Base-by-base conservation (phyloP, 2,888 invertebrate genomes). In the Mythimna albipuncta region DNA sequence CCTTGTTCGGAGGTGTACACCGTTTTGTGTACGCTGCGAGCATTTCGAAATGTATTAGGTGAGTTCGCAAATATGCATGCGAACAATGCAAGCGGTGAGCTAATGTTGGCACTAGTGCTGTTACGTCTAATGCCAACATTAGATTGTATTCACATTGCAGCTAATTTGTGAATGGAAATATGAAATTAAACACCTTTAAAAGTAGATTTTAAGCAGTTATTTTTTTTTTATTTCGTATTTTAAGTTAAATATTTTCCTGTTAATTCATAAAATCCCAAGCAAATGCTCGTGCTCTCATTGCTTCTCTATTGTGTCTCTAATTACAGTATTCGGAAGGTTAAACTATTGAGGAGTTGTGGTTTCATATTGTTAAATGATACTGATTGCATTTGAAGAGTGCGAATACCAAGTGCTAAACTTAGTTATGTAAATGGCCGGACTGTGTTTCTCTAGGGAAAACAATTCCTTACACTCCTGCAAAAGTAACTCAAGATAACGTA, bases 41-140 rank as follows among this genome's bases (percentile, higher is more conserved):
- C 89, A 90, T 91, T 93, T 91, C 87, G 88, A 90, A 92, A 91
- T 89, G 89, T 91, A 93, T 92, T 90, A 91, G 88, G 88, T 75
- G 84, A 89, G 89, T 91, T 90, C 82, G 90, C 90, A 91, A 92
- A 91, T 92, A 92, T 92, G 89, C 91, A 91, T 84, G 75, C 77
- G 85, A 89, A 90, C 89, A 89, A 89, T 89, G 87, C 79, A 84
- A 83, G 85, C 79, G 77, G 85, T 88, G 82, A 82, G 88, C 80
- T 88, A 89, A 89, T 91, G 85, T 88, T 87, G 70, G 81, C 67
- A 77, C 75, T 71, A 73, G 61, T 47, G 69, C 82, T 82, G 77
- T 83, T 79, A 71, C 85, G 81, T 84, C 79, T 85, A 87, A 83
- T 79, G 75, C 67, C n/a, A n/a, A n/a, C n/a, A n/a, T n/a, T n/a